Evolutionary conservation across 2,888 invertebrate species (phyloP).

Genomic region (Dryobota labecula): DNA sequence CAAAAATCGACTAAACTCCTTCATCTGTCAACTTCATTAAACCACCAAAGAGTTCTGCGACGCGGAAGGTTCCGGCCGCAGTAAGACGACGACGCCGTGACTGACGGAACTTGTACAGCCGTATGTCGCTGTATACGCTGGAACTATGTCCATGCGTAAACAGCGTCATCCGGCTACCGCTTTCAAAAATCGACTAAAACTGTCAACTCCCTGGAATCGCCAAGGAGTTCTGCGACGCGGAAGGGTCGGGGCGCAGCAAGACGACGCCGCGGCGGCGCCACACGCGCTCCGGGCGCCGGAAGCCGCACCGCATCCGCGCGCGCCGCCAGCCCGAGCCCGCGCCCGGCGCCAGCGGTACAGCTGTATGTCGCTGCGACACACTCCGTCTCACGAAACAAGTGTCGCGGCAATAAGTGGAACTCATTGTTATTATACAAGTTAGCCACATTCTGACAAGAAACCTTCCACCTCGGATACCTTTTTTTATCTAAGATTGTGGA

Average conservation of each 20-base stretch:
- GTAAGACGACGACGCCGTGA: slow-evolving; percentile 72
- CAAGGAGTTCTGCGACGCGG: slow-evolving; percentile 46
- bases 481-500: not conserved
- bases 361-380: slow-evolving; percentile 61
- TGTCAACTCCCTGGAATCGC: slow-evolving; percentile 9
- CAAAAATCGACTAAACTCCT: slow-evolving; percentile 30
- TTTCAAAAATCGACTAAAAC: slow-evolving; percentile 34
- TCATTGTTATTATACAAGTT: too few relatives aligned
- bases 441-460: not conserved
- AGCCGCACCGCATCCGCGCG: slow-evolving; percentile 74
- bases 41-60: slow-evolving; percentile 43
- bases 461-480: not conserved
- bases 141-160: too few relatives aligned
- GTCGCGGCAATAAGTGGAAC: not conserved
- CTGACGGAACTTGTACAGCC: too few relatives aligned
- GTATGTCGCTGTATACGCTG: too few relatives aligned
- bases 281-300: slow-evolving; percentile 84
- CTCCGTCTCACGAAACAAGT: not conserved
- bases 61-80: slow-evolving; percentile 25
- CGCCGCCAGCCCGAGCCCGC: slow-evolving; percentile 44
- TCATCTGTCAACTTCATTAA: slow-evolving; percentile 10
- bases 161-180: too few relatives aligned
- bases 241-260: slow-evolving; percentile 50
- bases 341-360: slow-evolving; percentile 42
- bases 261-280: slow-evolving; percentile 76